Conservation (phyloP, 2,888 invertebrate genomes). For the Aspidiotus rigidus region DNA sequence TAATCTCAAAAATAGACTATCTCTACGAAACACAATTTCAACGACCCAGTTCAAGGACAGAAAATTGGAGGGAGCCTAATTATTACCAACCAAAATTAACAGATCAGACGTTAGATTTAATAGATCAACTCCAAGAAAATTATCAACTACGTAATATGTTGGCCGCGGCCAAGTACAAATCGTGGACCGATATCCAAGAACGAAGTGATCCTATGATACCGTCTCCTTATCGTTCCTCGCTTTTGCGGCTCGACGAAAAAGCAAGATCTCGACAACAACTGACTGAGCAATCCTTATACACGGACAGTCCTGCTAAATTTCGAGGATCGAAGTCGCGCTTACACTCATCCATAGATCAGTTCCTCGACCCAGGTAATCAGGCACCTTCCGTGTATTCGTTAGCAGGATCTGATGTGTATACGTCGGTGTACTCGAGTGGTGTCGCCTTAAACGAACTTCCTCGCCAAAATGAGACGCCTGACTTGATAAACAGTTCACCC, state of each 20-base stretch:
- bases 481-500: slow-evolving; percentile 9
- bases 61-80: background rate
- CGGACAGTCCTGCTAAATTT: background rate
- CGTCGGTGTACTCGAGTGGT: slow-evolving; percentile 64
- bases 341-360: background rate
- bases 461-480: slow-evolving; percentile 12
- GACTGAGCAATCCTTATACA: background rate
- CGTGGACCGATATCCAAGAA: slow-evolving; percentile 7
- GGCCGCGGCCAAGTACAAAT: slow-evolving; percentile 7
- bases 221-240: background rate
- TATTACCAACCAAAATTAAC: background rate
- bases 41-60: background rate
- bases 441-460: slow-evolving; percentile 45
- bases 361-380: background rate
- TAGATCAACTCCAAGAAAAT: slow-evolving; percentile 5
- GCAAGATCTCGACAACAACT: background rate
- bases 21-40: slow-evolving; percentile 21
- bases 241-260: background rate
- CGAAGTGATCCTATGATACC: background rate
- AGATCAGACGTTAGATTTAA: background rate
- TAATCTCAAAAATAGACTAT: slow-evolving; percentile 24
- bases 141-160: slow-evolving; percentile 1
- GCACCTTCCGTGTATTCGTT: slow-evolving; percentile 24
- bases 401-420: slow-evolving; percentile 53
- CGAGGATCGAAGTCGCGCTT: background rate